Base-by-base conservation (phyloP, 2,797 vertebrate species). In the Thalassophryne amazonica region DNA sequence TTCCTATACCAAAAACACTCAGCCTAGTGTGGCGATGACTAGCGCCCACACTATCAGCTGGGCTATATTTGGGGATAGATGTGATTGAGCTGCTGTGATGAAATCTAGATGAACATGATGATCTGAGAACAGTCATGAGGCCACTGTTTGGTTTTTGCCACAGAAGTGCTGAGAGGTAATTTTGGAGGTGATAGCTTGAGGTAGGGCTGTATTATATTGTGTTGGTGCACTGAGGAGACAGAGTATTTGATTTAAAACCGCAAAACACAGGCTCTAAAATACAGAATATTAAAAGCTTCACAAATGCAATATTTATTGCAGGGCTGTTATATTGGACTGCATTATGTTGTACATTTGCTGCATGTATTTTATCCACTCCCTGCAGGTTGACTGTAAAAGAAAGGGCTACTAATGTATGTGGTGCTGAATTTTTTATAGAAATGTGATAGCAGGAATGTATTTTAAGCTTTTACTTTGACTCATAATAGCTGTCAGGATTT, bases 401-500 rank as follows among this genome's bases (percentile, higher is more conserved):
- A 65, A 42, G 49, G 13, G 57, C 61, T 66, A 68, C 61, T 64
- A 16, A 46, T 41, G 38, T 46, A 24, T 12, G 20, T 49, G 56
- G 60, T 35, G 5, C 28, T 64, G 54, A 58, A 35, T 65, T 53
- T 61, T 79, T 77, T 64, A 70, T 58, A 35, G 63, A 30, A 54
- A 43, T 30, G 60, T 59, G 57, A 76, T 66, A 41, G 56, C 59
- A 45, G 42, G 40, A 45, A 25, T 63, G 57, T 63, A 70, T 79
- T 74, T 71, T 61, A 55, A 33, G 49, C 69, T 64, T 82, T 69
- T 75, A 56, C 59, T 63, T 81, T 48, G 59, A 80, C 66, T 78
- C 77, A 67, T 81, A 78, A 76, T 64, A 45, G 55, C 69, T 59
- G 73, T 79, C 82, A 62, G 19, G 24, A 64, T 84, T 85, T 78